phyloP scores from a whole-genome alignment of 2,888 invertebrate genomes.

The Sphinx pinastri region DNA sequence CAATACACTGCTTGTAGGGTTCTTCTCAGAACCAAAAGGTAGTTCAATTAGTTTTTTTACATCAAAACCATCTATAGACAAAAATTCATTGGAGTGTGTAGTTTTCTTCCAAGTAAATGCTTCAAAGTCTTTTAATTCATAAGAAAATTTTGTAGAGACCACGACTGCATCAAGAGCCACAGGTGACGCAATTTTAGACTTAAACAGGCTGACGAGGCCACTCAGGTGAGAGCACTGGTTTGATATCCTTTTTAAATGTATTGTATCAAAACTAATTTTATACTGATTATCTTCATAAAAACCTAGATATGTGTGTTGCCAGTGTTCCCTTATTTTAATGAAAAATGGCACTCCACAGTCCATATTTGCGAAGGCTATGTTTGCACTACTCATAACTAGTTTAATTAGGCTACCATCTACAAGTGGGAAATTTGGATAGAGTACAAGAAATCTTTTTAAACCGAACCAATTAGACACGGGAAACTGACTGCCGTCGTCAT shows the following conservation, averaged over 20 bases:
- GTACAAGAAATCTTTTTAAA: conserved; percentile 90
- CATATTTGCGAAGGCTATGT: conserved; percentile 92
- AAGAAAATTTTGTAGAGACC: conserved; percentile 91
- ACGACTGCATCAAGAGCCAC: conserved; percentile 85
- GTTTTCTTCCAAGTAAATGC: conserved; percentile 86
- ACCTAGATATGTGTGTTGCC: conserved; percentile 92
- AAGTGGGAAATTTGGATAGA: conserved; percentile 86
- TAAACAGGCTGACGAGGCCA: conserved; percentile 93
- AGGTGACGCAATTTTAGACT: conserved; percentile 91
- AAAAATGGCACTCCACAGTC: conserved; percentile 93
- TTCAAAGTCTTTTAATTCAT: conserved; percentile 85
- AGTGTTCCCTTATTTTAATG: conserved; percentile 92
- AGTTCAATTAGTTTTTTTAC: conserved; percentile 80
- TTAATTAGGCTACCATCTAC: conserved; percentile 89
- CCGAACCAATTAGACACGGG: conserved; percentile 91
- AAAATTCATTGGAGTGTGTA: conserved; percentile 70
- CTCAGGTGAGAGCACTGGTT: conserved; percentile 92
- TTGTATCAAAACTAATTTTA: conserved; percentile 94
- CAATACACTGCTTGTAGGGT: conserved; percentile 91
- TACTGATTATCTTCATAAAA: conserved; percentile 90
- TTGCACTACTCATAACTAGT: conserved; percentile 90
- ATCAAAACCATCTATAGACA: conserved; percentile 79
- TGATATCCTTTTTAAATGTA: conserved; percentile 92
- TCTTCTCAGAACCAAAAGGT: conserved; percentile 93
- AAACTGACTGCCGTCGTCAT: conserved; percentile 77